Conservation (phyloP, 1,140 invertebrate genomes). For the Centruroides sculpturatus region DNA sequence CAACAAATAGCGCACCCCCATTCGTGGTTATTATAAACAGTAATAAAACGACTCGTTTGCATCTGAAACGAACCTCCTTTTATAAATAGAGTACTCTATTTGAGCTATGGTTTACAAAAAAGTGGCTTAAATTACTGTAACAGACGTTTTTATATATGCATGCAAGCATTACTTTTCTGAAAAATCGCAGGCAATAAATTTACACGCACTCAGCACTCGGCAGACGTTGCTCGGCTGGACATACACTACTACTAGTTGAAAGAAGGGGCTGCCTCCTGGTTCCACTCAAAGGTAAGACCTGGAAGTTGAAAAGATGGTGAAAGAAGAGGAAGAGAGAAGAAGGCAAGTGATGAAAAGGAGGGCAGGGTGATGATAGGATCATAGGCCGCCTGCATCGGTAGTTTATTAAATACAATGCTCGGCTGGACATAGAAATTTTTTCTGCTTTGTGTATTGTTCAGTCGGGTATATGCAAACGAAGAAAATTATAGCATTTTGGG, state of each 20-base stretch:
- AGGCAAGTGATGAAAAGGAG: too few species aligned
- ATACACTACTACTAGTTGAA: too few species aligned
- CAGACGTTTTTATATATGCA: neutral
- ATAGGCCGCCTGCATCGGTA: too few species aligned
- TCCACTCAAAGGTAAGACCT: too few species aligned
- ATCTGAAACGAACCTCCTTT: neutral
- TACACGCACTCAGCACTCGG: neutral
- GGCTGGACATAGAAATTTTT: neutral
- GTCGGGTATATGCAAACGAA: neutral
- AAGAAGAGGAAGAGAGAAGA: too few species aligned
- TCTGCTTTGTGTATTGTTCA: neutral
- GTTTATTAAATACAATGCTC: too few species aligned
- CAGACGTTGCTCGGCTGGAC: neutral
- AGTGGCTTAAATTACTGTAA: neutral
- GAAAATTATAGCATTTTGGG: neutral
- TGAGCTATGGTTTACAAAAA: neutral
- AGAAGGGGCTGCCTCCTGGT: too few species aligned
- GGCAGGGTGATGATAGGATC: too few species aligned
- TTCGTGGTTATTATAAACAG: too few species aligned
- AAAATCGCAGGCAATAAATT: neutral
- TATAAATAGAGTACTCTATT: neutral
- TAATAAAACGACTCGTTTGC: neutral
- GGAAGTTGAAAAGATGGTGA: too few species aligned
- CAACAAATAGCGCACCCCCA: too few species aligned
- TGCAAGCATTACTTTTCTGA: neutral